Base-by-base conservation (phyloP, 2,797 vertebrate genomes). In the Babyrousa celebensis region DNA sequence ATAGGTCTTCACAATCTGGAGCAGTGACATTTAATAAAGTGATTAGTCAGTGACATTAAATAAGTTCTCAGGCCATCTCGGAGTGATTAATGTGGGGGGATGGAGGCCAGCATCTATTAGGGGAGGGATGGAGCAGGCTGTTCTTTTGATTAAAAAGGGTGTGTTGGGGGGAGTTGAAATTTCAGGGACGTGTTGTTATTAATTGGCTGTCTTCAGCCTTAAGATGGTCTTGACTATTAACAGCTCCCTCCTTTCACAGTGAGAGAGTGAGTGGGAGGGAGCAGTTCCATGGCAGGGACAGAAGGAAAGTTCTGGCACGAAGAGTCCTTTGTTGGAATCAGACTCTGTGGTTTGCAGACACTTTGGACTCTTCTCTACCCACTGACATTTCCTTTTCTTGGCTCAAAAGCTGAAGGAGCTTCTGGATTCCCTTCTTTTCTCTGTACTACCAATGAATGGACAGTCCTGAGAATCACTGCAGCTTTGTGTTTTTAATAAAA, bases 21-120 rank as follows among this genome's bases (percentile, higher is more conserved):
- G 91, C 91, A 87, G 67, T 98, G 97, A 93, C 96, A 96, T 97
- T 98, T 98, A 90, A 91, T 94, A 96, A 97, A 97, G 52, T 70
- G 89, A 97, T 98, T 96, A 97, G 91, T 92, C 89, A 56, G 97
- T 97, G 95, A 97, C 94, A 95, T 96, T 97, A 94, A 93, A 72
- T 91, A 91, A 92, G 80, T 94, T 90, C 94, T 94, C 67, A 23
- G 94, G 89, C 83, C 89, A 93, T 75, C 71, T 92, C 91, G 86
- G 36, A 80, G 80, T 94, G 94, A 97, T 90, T 94, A 88, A 85
- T 92, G 74, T 67, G 78, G 58, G 68, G 85, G 72, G 83, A 68
- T 21, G 29, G 80, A 95, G 91, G 86, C 92, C 89, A 80, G 27
- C 15, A 48, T 93, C 93, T 91, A 8, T 79, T 67, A 52, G 72